Conservation (phyloP, 2,888 invertebrate genomes). For the Ochropacha duplaris region DNA sequence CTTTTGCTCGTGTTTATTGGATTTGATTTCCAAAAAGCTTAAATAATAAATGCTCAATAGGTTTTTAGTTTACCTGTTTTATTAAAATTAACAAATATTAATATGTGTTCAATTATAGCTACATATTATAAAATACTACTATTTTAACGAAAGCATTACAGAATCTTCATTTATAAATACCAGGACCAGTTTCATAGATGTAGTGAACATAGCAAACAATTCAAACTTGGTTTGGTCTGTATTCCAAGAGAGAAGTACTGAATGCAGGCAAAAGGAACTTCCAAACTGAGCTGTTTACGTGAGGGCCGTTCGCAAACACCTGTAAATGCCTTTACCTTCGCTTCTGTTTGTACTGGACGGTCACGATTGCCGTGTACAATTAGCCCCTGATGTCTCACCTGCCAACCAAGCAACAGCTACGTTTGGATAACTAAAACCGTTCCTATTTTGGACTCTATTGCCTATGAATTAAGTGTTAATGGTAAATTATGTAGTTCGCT, state of each 20-base stretch:
- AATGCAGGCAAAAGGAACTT: constrained; percentile 54
- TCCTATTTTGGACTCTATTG: constrained; percentile 13
- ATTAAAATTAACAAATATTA: too few species aligned
- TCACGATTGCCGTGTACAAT: constrained; percentile 73
- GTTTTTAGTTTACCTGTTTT: too few species aligned
- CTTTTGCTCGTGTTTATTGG: constrained; percentile 16
- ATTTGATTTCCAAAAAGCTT: background rate
- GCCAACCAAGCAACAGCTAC: constrained; percentile 40
- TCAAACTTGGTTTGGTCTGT: constrained; percentile 20
- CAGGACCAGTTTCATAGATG: background rate
- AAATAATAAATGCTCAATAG: too few species aligned
- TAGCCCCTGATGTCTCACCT: constrained; percentile 70
- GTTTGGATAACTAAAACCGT: background rate
- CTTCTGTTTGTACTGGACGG: constrained; percentile 69
- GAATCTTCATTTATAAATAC: background rate
- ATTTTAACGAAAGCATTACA: background rate
- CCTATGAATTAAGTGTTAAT: background rate
- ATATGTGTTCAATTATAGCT: too few species aligned
- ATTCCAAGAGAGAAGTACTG: constrained; percentile 22
- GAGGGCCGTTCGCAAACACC: constrained; percentile 76
- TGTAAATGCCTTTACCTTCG: constrained; percentile 62
- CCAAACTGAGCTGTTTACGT: constrained; percentile 72
- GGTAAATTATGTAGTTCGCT: constrained; percentile 1
- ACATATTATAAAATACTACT: background rate
- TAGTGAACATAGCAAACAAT: constrained; percentile 20